phyloP scores from a whole-genome alignment of 1,140 invertebrate genomes.

The Leptinotarsa undecemlineata region DNA sequence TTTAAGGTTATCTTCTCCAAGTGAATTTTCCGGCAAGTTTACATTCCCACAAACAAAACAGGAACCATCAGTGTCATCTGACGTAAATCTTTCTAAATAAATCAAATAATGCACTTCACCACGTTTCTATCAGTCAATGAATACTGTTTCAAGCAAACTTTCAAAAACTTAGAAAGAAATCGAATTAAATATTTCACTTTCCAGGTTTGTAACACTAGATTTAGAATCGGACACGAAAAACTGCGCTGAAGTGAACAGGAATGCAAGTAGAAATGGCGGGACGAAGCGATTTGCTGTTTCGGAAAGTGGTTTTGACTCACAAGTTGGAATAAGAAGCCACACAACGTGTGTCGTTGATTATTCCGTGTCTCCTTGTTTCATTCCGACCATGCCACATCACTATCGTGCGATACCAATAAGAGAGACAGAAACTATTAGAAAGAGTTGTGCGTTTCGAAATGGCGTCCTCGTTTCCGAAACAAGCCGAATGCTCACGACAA shows the following conservation, averaged over 20 bases:
- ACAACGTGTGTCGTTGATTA: constrained; percentile 27
- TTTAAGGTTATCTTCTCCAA: constrained; percentile 13
- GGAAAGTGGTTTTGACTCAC: constrained; percentile 20
- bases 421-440: neutral
- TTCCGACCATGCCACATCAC: neutral
- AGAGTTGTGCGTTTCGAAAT: neutral
- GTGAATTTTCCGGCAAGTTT: constrained; percentile 17
- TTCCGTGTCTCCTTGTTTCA: neutral
- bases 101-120: neutral
- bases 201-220: constrained; percentile 25
- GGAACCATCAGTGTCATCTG: constrained; percentile 10
- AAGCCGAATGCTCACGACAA: neutral
- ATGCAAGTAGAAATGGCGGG: constrained; percentile 26
- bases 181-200: neutral
- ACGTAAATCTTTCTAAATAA: constrained; percentile 15
- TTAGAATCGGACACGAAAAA: neutral
- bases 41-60: constrained; percentile 16
- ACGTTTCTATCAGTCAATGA: constrained; percentile 14
- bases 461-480: neutral
- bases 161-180: neutral
- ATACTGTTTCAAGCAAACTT: neutral
- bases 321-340: constrained; percentile 3
- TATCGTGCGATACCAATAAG: neutral
- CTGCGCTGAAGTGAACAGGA: neutral
- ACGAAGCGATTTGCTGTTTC: constrained; percentile 16